These are phyloP conservation scores for Apocheima hispidaria DNA, from an alignment of 2,888 invertebrate genomes.

Conservation along the genomic window DNA sequence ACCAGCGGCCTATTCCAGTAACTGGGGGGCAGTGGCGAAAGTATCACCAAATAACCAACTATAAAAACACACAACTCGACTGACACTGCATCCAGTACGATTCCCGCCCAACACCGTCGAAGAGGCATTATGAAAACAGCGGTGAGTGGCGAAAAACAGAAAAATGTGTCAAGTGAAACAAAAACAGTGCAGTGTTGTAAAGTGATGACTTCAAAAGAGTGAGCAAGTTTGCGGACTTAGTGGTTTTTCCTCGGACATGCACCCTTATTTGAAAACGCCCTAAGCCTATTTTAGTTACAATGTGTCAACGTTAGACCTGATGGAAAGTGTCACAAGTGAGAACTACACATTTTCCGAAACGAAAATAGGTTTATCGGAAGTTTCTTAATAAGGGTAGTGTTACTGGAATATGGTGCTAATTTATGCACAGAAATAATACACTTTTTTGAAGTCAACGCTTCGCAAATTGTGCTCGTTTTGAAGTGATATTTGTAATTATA, in stretches of 20 bases:
- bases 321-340: neutral
- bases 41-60: constrained; percentile 83
- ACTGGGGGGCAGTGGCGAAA: constrained; percentile 82
- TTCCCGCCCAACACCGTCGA: constrained; percentile 80
- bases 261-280: constrained; percentile 1
- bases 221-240: constrained; percentile 40
- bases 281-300: constrained; percentile 1
- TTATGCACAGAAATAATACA: constrained; percentile 56
- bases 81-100: constrained; percentile 79
- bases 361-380: constrained; percentile 3
- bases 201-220: constrained; percentile 82
- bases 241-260: constrained; percentile 31
- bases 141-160: constrained; percentile 69
- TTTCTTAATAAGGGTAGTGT: neutral
- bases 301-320: neutral
- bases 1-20: constrained; percentile 64
- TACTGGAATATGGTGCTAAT: constrained; percentile 46
- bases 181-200: constrained; percentile 65
- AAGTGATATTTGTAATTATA: constrained; percentile 9
- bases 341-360: neutral
- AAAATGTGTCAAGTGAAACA: constrained; percentile 25
- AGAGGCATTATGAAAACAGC: constrained; percentile 82
- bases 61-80: constrained; percentile 80
- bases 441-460: constrained; percentile 80
- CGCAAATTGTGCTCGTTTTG: constrained; percentile 40